Percentiles rank a stretch among this genome's conserved stretches.
phyloP scores from a whole-genome alignment of 1,140 invertebrate species.

The Drosophila aff. region DNA sequence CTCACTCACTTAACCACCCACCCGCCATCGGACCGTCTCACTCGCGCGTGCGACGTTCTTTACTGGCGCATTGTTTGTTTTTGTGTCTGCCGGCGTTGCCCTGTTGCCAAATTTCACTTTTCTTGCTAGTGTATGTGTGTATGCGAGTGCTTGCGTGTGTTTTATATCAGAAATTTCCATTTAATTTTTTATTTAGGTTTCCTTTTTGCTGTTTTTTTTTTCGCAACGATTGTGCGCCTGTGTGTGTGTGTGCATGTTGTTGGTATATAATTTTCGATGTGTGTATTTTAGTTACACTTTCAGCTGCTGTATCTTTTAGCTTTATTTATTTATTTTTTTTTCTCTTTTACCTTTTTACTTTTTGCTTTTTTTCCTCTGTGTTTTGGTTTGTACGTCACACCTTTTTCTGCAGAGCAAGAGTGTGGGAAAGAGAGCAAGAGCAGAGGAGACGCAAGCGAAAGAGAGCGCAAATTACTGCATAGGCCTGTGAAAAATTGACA shows the following conservation, averaged over 20 bases:
- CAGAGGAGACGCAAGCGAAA: background rate
- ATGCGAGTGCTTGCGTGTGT: conserved; percentile 45
- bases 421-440: background rate
- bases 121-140: background rate
- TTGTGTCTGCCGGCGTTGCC: conserved; percentile 60
- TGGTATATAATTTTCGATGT: conserved; percentile 45
- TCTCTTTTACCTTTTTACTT: conserved; percentile 14
- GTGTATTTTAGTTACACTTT: conserved; percentile 74
- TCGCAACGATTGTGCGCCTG: conserved; percentile 54
- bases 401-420: conserved; percentile 18
- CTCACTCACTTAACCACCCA: conserved; percentile 17
- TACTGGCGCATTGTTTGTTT: conserved; percentile 57
- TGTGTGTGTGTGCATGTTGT: conserved; percentile 18
- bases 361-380: conserved; percentile 20
- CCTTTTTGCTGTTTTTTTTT: conserved; percentile 61
- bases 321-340: conserved; percentile 21
- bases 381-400: conserved; percentile 63
- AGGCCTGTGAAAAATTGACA: conserved; percentile 66
- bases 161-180: conserved; percentile 83
- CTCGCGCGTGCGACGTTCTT: conserved; percentile 48
- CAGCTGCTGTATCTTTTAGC: conserved; percentile 56
- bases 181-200: conserved; percentile 83
- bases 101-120: conserved; percentile 73
- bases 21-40: conserved; percentile 20
- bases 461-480: conserved; percentile 31